Conservation (phyloP, 2,888 invertebrate species). For the Amphiduros pacificus region DNA sequence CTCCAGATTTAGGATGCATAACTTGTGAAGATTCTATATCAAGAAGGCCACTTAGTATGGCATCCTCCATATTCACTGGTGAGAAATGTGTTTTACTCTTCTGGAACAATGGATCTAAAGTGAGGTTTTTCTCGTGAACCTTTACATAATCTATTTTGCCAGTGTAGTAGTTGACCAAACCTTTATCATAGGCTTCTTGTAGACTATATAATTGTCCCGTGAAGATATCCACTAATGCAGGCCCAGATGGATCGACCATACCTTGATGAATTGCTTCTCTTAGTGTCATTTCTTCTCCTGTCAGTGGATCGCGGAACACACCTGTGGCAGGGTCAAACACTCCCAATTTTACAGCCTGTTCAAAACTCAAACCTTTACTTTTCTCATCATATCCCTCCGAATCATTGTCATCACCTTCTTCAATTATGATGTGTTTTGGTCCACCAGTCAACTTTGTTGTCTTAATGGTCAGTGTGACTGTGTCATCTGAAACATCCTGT, state of each 20-base stretch:
- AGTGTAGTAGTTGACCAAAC: constrained; percentile 35
- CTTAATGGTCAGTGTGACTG: constrained; percentile 23
- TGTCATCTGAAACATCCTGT: constrained; percentile 9
- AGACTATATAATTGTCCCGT: constrained; percentile 78
- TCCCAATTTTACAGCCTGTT: constrained; percentile 32
- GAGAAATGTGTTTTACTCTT: constrained; percentile 2
- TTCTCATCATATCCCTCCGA: constrained; percentile 3
- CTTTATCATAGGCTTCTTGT: constrained; percentile 74
- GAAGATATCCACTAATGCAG: constrained; percentile 26
- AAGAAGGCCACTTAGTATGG: constrained; percentile 53
- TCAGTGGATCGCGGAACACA: constrained; percentile 27
- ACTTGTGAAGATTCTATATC: constrained; percentile 71
- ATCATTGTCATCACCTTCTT: constrained; percentile 11
- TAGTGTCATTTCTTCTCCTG: constrained; percentile 66
- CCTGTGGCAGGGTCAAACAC: constrained; percentile 41
- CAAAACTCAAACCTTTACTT: constrained; percentile 28
- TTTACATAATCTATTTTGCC: constrained; percentile 29
- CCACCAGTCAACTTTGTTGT: constrained; percentile 16
- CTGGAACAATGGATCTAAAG: constrained; percentile 28
- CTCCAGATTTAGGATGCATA: constrained; percentile 74
- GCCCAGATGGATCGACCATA: constrained; percentile 21
- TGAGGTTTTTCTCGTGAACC: constrained; percentile 60
- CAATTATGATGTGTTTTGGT: constrained; percentile 6
- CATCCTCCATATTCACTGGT: constrained; percentile 34
- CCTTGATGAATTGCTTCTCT: constrained; percentile 66